phyloP scores from a whole-genome alignment of 2,113 vertebrate species.

The Cyphomyrus discorhynchus region DNA sequence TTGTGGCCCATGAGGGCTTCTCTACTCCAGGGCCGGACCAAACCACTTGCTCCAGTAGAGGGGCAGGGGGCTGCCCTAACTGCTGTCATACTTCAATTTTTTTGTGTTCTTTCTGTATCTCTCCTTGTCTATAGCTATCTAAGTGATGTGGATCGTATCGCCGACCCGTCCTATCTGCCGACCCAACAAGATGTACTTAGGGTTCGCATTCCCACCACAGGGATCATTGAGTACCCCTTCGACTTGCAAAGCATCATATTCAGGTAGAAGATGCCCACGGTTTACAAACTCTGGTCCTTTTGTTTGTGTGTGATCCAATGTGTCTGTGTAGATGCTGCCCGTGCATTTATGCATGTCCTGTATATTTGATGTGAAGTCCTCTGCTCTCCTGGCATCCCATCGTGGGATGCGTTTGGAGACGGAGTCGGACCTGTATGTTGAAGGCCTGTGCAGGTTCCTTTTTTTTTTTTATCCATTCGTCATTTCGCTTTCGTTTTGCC shows the following conservation, averaged over 20 bases:
- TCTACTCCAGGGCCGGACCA: constrained; percentile 2
- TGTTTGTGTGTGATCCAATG: neutral
- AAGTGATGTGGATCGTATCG: constrained; percentile 90
- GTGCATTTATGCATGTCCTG: neutral
- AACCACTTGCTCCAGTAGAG: constrained; percentile 3
- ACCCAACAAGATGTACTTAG: constrained; percentile 97
- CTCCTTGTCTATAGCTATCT: constrained; percentile 76
- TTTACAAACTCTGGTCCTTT: constrained; percentile 15
- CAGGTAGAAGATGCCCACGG: constrained; percentile 68
- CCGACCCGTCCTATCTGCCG: constrained; percentile 84
- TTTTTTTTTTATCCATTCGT: neutral
- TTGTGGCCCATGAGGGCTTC: neutral
- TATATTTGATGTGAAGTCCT: neutral
- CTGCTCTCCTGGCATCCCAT: neutral
- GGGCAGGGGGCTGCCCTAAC: neutral
- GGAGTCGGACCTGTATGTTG: neutral
- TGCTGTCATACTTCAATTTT: constrained; percentile 17
- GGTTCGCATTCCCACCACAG: constrained; percentile 93
- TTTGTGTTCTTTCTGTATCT: constrained; percentile 25
- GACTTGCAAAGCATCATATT: constrained; percentile 99
- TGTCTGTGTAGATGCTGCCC: neutral
- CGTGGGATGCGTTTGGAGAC: neutral
- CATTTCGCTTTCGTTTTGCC: neutral
- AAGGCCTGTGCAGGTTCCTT: no score
- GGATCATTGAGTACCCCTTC: constrained; percentile 98